Base-by-base conservation (phyloP, 2,113 vertebrate species). In the Tiliqua scincoides region DNA sequence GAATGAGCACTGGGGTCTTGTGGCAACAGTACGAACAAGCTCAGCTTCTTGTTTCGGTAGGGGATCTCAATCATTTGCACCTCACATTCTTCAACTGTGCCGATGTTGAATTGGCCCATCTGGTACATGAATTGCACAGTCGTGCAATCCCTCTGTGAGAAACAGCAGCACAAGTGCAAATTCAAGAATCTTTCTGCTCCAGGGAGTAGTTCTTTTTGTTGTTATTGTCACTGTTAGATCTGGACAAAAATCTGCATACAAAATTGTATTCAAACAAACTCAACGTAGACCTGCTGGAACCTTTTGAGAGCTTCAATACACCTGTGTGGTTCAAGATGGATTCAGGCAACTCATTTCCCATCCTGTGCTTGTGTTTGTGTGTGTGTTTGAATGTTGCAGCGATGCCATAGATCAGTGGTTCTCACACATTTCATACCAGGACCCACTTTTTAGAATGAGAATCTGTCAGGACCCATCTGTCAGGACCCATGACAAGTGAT, bases 1-100 rank as follows among this genome's bases (percentile, higher is more conserved):
- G 89, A 70, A 6, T 48, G 48, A 0, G 65, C 85, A 18, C 76
- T 54, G 75, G 87, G 80, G 73, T 74, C 70, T 23, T 27, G 91
- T 35, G 98, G 98, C 10, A 98, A 96, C 87, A 98, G 93, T 89
- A 98, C 95, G 67, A 98, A 88, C 97, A 98, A 97, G 90, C 97
- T 98, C 2, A 99, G 93, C 11, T 97, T 96, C n/a, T 93, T 95
- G 62, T 92, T 77, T 14, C 84, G 89, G 68, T 98, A 99, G 0
- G 97, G 97, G 70, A 99, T 92, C 92, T 98, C 97, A 32, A 99
- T 88, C 61, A 98, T 84, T 94, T 97, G 96, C 68, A 95, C 95
- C 2, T 85, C 89, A 88, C 77, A 30, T 3, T 97, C 96, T 27
- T 74, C 25, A 63, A 97, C 86, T 61, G 77, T 54, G 27, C 89